Evolutionary conservation across 2,888 invertebrate genomes (phyloP), one percentile per base, ranked within the genome.

Genomic region (Scelioninae gen. 1): DNA sequence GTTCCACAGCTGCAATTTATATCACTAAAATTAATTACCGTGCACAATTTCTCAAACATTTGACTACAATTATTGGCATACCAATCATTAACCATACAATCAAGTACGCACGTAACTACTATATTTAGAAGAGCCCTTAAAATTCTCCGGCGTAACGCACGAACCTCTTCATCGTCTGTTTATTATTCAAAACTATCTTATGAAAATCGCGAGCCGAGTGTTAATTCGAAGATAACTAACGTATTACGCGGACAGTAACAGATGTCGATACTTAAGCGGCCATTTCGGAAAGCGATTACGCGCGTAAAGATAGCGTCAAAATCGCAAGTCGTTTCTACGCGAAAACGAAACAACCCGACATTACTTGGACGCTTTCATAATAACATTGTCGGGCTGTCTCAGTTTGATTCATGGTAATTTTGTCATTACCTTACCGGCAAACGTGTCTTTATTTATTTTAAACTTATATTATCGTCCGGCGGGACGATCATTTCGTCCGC

Each of bases 361-460:
- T 84, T 84, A 80, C 49, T 31, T 60, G 23, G 62, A 51, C 79
- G 55, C 65, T 83, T 74, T 71, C 74, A 40, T 75, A 79, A 79
- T 79, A 76, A 76, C 60, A 79, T 85, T 82, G 80, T 79, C 72
- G 56, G 60, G 66, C 72, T 68, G 77, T 76, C 86, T 87, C 87
- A 86, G 88, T 87, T 86, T 86, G 85, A 82, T 72, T 78, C 84
- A 83, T 82, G 82, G 85, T 86, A 87, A 89, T 89, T 86, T 89
- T 87, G 88, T 88, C 87, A 88, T 88, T 87, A 88, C 84, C 83
- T 85, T 76, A 66, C 74, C 72, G 81, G 83, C 76, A 78, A 86
- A 85, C 78, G 87, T 86, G 82, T 86, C 84, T 88, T 88, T 88
- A 88, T 88, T 88, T 87, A 88, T 88, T 88, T 86, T 83, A 87